These are phyloP conservation scores for Mustelus asterias DNA, from an alignment of 2,113 vertebrate genomes.

Conservation along the genomic window DNA sequence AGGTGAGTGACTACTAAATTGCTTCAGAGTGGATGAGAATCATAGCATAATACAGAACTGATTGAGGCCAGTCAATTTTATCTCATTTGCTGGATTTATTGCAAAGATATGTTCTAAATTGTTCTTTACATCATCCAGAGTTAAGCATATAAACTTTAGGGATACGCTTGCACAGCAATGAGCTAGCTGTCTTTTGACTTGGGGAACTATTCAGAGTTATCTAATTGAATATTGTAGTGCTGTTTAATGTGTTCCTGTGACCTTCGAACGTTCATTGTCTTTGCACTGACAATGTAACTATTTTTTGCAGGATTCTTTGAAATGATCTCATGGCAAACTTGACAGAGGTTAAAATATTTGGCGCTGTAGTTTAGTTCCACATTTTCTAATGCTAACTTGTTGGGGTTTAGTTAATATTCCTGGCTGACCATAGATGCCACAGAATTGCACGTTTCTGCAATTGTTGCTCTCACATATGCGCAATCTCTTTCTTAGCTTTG, in stretches of 20 bases:
- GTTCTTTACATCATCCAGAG: background rate
- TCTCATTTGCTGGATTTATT: background rate
- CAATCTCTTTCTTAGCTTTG: background rate
- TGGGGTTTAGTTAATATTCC: background rate
- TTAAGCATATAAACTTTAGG: background rate
- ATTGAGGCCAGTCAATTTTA: background rate
- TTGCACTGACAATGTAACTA: background rate
- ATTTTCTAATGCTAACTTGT: background rate
- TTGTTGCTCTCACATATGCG: background rate
- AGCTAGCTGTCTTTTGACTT: background rate
- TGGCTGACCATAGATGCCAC: background rate
- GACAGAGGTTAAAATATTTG: background rate
- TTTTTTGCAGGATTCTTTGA: background rate
- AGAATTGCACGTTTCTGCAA: background rate
- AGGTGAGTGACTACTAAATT: background rate
- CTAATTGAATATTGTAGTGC: background rate
- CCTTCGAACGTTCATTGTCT: constrained; percentile 15
- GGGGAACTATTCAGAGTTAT: background rate
- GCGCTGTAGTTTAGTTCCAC: background rate
- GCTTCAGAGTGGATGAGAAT: background rate
- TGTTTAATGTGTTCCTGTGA: background rate
- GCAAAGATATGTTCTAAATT: background rate
- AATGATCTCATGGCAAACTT: background rate
- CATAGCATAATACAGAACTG: background rate
- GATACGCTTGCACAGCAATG: background rate